Evolutionary conservation across 2,797 vertebrate genomes (phyloP), one percentile per base, ranked within the genome.

Genomic region (Pristis pectinata): DNA sequence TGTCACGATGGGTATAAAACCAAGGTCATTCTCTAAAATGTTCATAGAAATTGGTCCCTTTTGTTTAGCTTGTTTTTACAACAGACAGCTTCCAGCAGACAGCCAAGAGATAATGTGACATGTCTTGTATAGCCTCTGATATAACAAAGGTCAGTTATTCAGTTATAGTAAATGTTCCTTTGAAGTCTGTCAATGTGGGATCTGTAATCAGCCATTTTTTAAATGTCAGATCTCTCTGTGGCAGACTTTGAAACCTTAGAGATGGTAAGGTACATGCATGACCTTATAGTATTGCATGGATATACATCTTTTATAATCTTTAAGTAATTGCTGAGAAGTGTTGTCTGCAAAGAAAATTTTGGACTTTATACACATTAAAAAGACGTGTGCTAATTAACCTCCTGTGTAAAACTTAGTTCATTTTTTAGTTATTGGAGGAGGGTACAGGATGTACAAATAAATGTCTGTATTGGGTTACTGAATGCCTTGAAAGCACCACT

Each of bases 61-160:
- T 93, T 93, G 91, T 93, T 74, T n/a, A 53, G 92, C 37, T 94
- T 94, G 92, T 30, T 76, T 76, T 94, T 94, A 34, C 70, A 94
- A 74, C 44, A 76, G 92, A 53, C 92, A 19, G 70, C 11, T 94
- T 74, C 44, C 9, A 53, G 67, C 30, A 53, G 92, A 74, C 56
- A 79, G 61, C 72, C 34, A 94, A 83, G 30, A 93, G 93, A 95
- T 95, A 89, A 89, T 92, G 59, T 37, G 44, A 34, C 87, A 94
- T 59, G n/a, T 94, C 53, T 77, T 77, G 53, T 89, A 80, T 64
- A 72, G 94, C 56, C 49, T 49, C 89, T 94, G 95, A 95, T 95
- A 94, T 94, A 87, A 37, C 80, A 95, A 95, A 95, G 95, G 95
- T 95, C 93, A 95, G 30, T 24, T 92, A 94, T 94, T 93, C 87